These are phyloP conservation scores for Scortum barcoo DNA, from an alignment of 2,113 vertebrate species.

Conservation along the genomic window DNA sequence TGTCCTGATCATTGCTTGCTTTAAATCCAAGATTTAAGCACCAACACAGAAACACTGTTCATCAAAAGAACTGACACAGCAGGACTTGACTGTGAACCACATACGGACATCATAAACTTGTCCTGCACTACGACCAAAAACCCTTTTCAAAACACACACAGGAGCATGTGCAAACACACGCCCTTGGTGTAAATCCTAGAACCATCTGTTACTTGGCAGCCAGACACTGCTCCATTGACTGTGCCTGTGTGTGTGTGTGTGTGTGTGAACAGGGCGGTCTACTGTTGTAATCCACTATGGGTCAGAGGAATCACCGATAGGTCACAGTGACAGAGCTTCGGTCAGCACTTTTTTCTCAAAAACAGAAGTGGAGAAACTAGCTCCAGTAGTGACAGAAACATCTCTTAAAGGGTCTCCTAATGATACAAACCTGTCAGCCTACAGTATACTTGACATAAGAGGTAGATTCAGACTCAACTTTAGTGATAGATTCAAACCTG, in stretches of 20 bases:
- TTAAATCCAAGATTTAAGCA: background rate
- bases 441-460: background rate
- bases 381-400: background rate
- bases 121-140: background rate
- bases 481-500: background rate
- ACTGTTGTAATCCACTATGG: constrained; percentile 27
- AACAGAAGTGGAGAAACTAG: constrained; percentile 51
- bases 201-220: constrained; percentile 69
- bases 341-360: constrained; percentile 61
- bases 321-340: constrained; percentile 26
- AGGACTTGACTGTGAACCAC: background rate
- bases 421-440: background rate
- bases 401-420: background rate
- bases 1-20: background rate
- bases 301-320: constrained; percentile 28
- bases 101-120: constrained; percentile 4
- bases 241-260: background rate
- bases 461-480: too few relatives aligned
- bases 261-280: background rate
- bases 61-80: constrained; percentile 7
- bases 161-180: constrained; percentile 55
- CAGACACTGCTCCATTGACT: constrained; percentile 11
- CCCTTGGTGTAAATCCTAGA: constrained; percentile 52
- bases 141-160: constrained; percentile 22
- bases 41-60: background rate